Conservation (phyloP, 2,888 invertebrate genomes). For the Drosophila affinis region DNA sequence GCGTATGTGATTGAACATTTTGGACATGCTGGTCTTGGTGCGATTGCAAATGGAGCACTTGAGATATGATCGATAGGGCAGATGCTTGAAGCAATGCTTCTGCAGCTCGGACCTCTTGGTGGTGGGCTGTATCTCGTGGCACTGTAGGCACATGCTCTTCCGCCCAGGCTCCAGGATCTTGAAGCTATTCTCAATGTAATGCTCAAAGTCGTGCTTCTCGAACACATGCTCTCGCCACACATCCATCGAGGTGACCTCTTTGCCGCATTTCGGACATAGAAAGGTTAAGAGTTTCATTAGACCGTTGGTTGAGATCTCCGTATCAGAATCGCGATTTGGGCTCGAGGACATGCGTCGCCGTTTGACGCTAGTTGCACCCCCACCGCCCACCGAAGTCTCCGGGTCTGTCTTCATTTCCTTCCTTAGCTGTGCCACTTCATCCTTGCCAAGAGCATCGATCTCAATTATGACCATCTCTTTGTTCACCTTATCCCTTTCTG, state of each 20-base stretch:
- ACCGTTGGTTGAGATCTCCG: conserved; percentile 40
- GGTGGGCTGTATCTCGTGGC: conserved; percentile 64
- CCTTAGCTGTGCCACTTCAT: conserved; percentile 62
- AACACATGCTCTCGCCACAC: conserved; percentile 78
- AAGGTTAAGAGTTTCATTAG: conserved; percentile 64
- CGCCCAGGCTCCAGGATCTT: conserved; percentile 58
- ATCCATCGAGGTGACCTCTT: conserved; percentile 62
- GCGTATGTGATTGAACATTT: conserved; percentile 77
- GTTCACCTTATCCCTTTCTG: neutral
- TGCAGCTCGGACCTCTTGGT: conserved; percentile 66
- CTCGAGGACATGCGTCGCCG: conserved; percentile 41
- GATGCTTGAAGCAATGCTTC: conserved; percentile 78
- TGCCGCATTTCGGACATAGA: conserved; percentile 78
- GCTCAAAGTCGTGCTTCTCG: conserved; percentile 69
- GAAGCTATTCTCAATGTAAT: conserved; percentile 74
- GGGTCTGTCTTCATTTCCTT: conserved; percentile 51
- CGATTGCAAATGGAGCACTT: conserved; percentile 76
- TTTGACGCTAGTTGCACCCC: conserved; percentile 20
- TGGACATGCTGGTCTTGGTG: conserved; percentile 79
- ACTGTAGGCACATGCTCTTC: conserved; percentile 67
- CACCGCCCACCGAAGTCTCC: conserved; percentile 4
- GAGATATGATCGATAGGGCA: conserved; percentile 78
- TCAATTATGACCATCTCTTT: conserved; percentile 69
- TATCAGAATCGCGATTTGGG: conserved; percentile 33
- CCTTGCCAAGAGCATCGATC: conserved; percentile 68